Conservation (phyloP, 2,797 vertebrate genomes). For the Acipenser ruthenus region DNA sequence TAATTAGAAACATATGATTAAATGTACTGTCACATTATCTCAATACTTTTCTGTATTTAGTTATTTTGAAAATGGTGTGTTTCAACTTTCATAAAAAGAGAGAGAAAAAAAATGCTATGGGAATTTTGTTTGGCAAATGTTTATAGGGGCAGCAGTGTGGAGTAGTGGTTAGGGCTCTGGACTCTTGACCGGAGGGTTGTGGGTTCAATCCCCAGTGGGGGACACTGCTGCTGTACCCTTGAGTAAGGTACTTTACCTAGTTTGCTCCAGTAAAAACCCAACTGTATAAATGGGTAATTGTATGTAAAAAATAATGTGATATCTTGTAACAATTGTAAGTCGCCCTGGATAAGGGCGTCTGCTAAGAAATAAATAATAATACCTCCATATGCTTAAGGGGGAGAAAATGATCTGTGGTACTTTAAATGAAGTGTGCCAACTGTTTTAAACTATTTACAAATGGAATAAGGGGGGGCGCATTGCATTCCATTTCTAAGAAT, state of each 20-base stretch:
- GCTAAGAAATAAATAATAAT: too few relatives aligned
- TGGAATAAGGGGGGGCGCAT: constrained; percentile 16
- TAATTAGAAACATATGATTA: background rate
- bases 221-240: too few relatives aligned
- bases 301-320: too few relatives aligned
- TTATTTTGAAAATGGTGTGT: background rate
- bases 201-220: too few relatives aligned
- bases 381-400: background rate
- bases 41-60: background rate
- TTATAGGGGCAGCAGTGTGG: background rate
- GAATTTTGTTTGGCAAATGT: background rate
- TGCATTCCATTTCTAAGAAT: constrained; percentile 11
- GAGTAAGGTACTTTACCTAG: too few relatives aligned
- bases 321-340: too few relatives aligned
- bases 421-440: constrained; percentile 48
- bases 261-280: too few relatives aligned
- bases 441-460: constrained; percentile 33
- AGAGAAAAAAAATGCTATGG: background rate
- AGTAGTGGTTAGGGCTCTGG: too few relatives aligned
- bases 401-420: constrained; percentile 21
- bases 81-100: background rate
- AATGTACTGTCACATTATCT: constrained; percentile 1
- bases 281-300: too few relatives aligned
- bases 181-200: too few relatives aligned
- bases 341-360: too few relatives aligned